phyloP scores from a whole-genome alignment of 2,888 invertebrate genomes.

The Drosophila neotestacea region DNA sequence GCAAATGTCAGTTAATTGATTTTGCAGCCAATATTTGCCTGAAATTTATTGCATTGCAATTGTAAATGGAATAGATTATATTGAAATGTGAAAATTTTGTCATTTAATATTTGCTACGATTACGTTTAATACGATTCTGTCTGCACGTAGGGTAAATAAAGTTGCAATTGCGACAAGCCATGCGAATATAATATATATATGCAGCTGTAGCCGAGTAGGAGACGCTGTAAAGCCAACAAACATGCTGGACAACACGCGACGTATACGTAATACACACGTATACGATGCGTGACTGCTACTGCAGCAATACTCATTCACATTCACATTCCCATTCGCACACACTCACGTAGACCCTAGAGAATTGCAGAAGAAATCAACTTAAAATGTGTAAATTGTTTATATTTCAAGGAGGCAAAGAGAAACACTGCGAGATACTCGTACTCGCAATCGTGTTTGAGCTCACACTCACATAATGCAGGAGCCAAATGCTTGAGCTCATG shows the following conservation, averaged over 20 bases:
- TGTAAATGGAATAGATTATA: slow-evolving; percentile 25
- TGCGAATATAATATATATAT: slow-evolving; percentile 46
- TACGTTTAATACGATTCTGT: slow-evolving; percentile 47
- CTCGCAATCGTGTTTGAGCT: slow-evolving; percentile 2
- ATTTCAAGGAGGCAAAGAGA: slow-evolving; percentile 35
- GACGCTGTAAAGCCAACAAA: slow-evolving; percentile 56
- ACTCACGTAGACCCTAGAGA: not conserved
- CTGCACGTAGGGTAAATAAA: slow-evolving; percentile 75
- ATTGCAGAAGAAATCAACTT: slow-evolving; percentile 62
- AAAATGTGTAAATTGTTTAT: slow-evolving; percentile 81
- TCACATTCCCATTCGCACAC: not conserved
- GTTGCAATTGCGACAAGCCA: slow-evolving; percentile 43
- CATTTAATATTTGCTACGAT: slow-evolving; percentile 38
- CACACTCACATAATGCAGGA: slow-evolving; percentile 10
- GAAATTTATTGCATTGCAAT: slow-evolving; percentile 7
- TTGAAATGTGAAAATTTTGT: slow-evolving; percentile 18
- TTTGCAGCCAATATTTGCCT: slow-evolving; percentile 34
- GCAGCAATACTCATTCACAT: slow-evolving; percentile 17
- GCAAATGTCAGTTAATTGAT: slow-evolving; percentile 53
- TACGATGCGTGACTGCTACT: slow-evolving; percentile 70
- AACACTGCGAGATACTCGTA: slow-evolving; percentile 24
- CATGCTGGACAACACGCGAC: slow-evolving; percentile 66
- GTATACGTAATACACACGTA: slow-evolving; percentile 78
- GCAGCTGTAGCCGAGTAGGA: slow-evolving; percentile 1
- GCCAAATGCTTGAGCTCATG: slow-evolving; percentile 50